A percentile compares a stretch with the other conserved stretches of the same genome.
phyloP scores from a whole-genome alignment of 30 jellyfish, hydroid and myxozoan species.

The Euphysa ruthae region DNA sequence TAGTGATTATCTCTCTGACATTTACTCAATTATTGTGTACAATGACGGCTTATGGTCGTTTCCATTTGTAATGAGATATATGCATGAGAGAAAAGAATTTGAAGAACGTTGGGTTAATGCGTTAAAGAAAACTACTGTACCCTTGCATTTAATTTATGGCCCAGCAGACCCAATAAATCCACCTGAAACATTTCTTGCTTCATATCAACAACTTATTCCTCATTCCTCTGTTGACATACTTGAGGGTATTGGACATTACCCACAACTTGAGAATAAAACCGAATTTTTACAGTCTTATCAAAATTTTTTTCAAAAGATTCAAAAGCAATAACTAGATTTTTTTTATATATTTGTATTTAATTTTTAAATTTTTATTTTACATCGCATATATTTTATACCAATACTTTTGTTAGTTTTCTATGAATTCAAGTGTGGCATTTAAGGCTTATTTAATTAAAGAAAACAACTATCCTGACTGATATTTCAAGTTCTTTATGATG shows the following conservation, averaged over 20 bases:
- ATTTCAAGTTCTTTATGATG: too few relatives aligned
- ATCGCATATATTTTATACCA: too few relatives aligned
- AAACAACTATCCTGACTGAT: too few relatives aligned
- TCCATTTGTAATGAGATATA: too few relatives aligned
- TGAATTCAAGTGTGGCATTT: too few relatives aligned
- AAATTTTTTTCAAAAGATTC: too few relatives aligned
- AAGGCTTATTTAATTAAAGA: too few relatives aligned
- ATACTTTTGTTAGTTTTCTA: too few relatives aligned
- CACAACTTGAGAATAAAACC: conserved; percentile 90
- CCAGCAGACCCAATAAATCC: conserved; percentile 63
- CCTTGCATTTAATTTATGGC: conserved; percentile 82
- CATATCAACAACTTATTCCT: not conserved
- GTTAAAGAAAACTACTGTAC: not conserved
- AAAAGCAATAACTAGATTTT: too few relatives aligned
- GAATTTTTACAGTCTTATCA: too few relatives aligned
- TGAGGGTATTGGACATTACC: conserved; percentile 80
- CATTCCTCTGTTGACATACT: conserved; percentile 27
- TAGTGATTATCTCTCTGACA: conserved; percentile 38
- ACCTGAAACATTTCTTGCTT: conserved; percentile 19
- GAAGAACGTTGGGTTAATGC: not conserved
- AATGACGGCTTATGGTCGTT: conserved; percentile 34
- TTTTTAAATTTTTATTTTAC: too few relatives aligned
- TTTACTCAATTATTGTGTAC: conserved; percentile 52
- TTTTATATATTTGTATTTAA: too few relatives aligned
- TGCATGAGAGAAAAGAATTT: not conserved